Base-by-base conservation (phyloP, 2,888 invertebrate species). In the Drosophila hamatofila region DNA sequence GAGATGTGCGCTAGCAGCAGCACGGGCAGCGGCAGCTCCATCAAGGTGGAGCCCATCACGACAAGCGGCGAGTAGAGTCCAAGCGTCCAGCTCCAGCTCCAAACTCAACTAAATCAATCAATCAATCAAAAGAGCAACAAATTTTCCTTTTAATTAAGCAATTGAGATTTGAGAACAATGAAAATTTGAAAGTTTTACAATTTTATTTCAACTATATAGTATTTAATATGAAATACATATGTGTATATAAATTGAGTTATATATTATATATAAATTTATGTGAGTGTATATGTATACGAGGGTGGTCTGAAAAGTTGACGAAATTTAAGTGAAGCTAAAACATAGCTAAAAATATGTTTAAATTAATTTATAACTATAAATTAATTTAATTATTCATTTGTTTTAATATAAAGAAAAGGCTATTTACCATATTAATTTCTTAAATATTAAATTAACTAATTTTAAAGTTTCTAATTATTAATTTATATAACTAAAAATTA, bases 1-100 rank as follows among this genome's bases (percentile, higher is more conserved):
- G 62, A 59, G 9, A 9, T 61, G 16, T 54, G 64, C 54, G 94
- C 94, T 80, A 96, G 69, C 11, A 55, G 62, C 48, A 27, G 30
- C n/a, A 54, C 62, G 42, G 94, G 94, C 80, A 96, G 59, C 46
- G 94, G 94, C 81, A 96, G 60, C 48, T 95, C 94, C 81, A 96
- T 96, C 77, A 96, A 96, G 93, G 94, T 96, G 93, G 96, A 96
- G 92, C 95, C 95, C 71, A 92, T 95, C 68, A 93, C 95, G 59
- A 91, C 88, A 68, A 91, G 81, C 77, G 80, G 88, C 82, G 91
- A 91, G 73, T 91, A 89, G 64, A 62, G 41, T n/a, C 35, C 14
- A 21, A 30, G n/a, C 23, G n/a, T 16, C 16, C 21, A 21, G 9
- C n/a, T 35, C 12, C 52, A 35, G 2, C 27, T 30, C 42, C 55